Conservation (phyloP, 2,888 invertebrate genomes). For the Vannuccia rotundouncinata region DNA sequence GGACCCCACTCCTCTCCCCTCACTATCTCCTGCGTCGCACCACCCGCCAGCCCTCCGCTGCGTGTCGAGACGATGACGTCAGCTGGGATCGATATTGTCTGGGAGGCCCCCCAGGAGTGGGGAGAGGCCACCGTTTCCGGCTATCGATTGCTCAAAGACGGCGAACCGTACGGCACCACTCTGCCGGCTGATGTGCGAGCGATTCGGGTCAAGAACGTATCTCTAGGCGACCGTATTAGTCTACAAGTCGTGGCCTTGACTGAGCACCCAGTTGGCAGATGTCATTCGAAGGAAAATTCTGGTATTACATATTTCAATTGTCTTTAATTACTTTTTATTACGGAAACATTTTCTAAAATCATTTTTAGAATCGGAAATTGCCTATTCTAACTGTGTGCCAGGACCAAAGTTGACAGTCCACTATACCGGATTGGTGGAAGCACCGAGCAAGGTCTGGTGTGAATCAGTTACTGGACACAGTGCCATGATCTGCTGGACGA, state of each 20-base stretch:
- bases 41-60: slow-evolving; percentile 53
- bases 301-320: no score
- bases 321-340: no score
- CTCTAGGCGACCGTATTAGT: slow-evolving; percentile 51
- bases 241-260: slow-evolving; percentile 55
- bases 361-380: slow-evolving; percentile 43
- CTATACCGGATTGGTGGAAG: slow-evolving; percentile 53
- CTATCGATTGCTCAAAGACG: slow-evolving; percentile 55
- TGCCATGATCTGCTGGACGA: slow-evolving; percentile 55
- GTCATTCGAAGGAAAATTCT: no score
- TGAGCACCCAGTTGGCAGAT: slow-evolving; percentile 50
- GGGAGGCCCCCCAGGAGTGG: slow-evolving; percentile 54
- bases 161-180: slow-evolving; percentile 50
- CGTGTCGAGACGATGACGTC: slow-evolving; percentile 52
- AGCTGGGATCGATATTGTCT: slow-evolving; percentile 54
- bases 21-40: slow-evolving; percentile 52
- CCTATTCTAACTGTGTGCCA: slow-evolving; percentile 51
- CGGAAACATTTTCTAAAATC: no score
- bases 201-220: slow-evolving; percentile 51
- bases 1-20: slow-evolving; percentile 51
- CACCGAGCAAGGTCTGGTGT: slow-evolving; percentile 53
- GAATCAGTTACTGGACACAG: slow-evolving; percentile 56
- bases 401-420: slow-evolving; percentile 52
- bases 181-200: slow-evolving; percentile 52
- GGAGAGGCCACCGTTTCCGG: slow-evolving; percentile 55